Evolutionary conservation across 2,888 invertebrate species (phyloP).

Genomic region (Drosophila multiciliata): DNA sequence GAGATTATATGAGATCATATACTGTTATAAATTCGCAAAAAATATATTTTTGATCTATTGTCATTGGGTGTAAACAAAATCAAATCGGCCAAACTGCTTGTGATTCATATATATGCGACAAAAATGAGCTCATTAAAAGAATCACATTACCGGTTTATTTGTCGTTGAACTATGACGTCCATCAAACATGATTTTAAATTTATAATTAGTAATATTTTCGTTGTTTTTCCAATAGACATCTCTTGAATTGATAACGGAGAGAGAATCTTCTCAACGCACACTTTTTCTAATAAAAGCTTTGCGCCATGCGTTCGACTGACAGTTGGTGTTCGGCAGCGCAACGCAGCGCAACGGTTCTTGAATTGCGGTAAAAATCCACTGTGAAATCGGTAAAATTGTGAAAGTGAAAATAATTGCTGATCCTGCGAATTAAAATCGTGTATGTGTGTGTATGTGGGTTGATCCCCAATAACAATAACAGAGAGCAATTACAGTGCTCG

Average conservation of each 20-base stretch:
- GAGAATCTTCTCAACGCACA: slow-evolving; percentile 13
- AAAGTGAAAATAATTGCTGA: slow-evolving; percentile 49
- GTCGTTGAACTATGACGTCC: slow-evolving; percentile 54
- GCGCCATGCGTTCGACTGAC: slow-evolving; percentile 37
- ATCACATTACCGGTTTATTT: slow-evolving; percentile 37
- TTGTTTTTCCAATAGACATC: slow-evolving; percentile 23
- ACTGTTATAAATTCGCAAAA: slow-evolving; percentile 25
- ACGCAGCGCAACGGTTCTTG: slow-evolving; percentile 51
- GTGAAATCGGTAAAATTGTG: slow-evolving; percentile 30
- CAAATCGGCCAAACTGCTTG: slow-evolving; percentile 49
- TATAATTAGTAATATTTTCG: slow-evolving; percentile 13
- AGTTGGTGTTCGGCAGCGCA: slow-evolving; percentile 70
- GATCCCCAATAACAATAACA: background rate
- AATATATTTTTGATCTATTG: slow-evolving; percentile 50
- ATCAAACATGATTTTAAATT: slow-evolving; percentile 19
- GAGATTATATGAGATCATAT: slow-evolving; percentile 52
- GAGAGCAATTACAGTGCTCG: slow-evolving; percentile 20
- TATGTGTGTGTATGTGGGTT: slow-evolving; percentile 8
- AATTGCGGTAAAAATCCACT: slow-evolving; percentile 18
- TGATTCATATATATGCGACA: slow-evolving; percentile 51
- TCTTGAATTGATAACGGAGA: slow-evolving; percentile 31
- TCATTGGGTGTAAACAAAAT: slow-evolving; percentile 46
- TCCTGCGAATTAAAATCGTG: slow-evolving; percentile 37
- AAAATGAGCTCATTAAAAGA: slow-evolving; percentile 58
- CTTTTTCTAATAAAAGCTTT: slow-evolving; percentile 62